Evolutionary conservation across 1,140 invertebrate species (phyloP), one percentile per base, ranked within the genome.

Genomic region (Leptinotarsa lineolata): DNA sequence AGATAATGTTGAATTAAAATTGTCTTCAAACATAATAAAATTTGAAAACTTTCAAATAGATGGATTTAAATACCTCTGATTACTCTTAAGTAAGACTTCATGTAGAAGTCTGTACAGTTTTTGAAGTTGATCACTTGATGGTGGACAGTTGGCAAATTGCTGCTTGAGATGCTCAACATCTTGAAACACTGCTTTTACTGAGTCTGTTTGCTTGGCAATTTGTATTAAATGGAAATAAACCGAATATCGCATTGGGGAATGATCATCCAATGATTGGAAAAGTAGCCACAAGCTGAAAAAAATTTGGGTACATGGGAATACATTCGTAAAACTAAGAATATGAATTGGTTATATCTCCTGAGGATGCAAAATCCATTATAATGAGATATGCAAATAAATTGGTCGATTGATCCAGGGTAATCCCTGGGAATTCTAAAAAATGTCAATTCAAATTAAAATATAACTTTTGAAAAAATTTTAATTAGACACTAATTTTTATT

Each of bases 171-270:
- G 90, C 46, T 94, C 92, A 15, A 94, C 89, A 74, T 93, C 91
- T 66, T 89, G 90, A 79, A 93, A 96, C 6, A 97, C 93, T 73
- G 93, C 90, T 74, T 89, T 88, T 0, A 97, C 91, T 81, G 94
- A 92, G 74, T 96, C 94, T 30, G 94, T 92, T 78, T 95, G 92
- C 39, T 92, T 92, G 6, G 95, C 95, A 67, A 98, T 90, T 86
- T 95, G 92, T 20, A 98, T 90, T 78, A 98, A 87, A 82, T 95
- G 92, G 78, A 93, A 96, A 84, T 97, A 98, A 6, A 98, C 94
- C 84, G 96, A 93, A 85, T 97, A 98, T 48, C 95, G 88, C 81
- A 97, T 90, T 0, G 92, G 89, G 13, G 93, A 95, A 77, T 89
- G 89, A 77, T 94, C 91, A 77, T 95, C 93, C 65, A 98, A 84